A percentile compares a stretch with the other conserved stretches of the same genome.
These are phyloP conservation scores for Ormyrus rosae DNA, from an alignment of 2,888 invertebrate genomes.

Conservation along the genomic window DNA sequence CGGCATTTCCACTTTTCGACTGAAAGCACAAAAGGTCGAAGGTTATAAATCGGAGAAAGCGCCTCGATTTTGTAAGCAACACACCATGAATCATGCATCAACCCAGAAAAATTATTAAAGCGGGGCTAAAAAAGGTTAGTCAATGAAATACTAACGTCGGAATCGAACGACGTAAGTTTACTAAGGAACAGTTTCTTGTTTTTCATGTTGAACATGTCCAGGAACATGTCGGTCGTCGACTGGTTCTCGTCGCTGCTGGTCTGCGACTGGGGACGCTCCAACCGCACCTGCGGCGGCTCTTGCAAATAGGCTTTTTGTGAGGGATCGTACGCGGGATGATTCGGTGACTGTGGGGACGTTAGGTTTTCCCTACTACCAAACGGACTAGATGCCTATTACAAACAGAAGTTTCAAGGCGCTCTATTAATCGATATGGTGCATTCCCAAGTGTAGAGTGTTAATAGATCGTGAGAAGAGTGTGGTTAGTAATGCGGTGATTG, in stretches of 20 bases:
- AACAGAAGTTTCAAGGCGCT: not conserved
- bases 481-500: not conserved
- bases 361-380: slow-evolving; percentile 83
- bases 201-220: slow-evolving; percentile 95
- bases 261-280: slow-evolving; percentile 79
- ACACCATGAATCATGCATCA: not conserved
- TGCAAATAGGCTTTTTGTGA: slow-evolving; percentile 73
- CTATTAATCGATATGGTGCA: too few species aligned
- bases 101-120: not conserved
- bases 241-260: slow-evolving; percentile 79
- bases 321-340: slow-evolving; percentile 80
- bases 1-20: slow-evolving; percentile 69
- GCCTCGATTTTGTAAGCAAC: not conserved
- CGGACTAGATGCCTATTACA: slow-evolving; percentile 80
- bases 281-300: slow-evolving; percentile 80
- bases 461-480: too few species aligned
- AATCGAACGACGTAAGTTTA: slow-evolving; percentile 92
- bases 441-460: too few species aligned
- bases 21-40: slow-evolving; percentile 49
- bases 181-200: slow-evolving; percentile 85
- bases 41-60: slow-evolving; percentile 27
- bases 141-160: slow-evolving; percentile 81
- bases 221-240: slow-evolving; percentile 93
- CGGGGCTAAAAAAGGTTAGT: too few species aligned
- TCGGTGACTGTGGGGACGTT: slow-evolving; percentile 80